Evolutionary conservation across 2,888 invertebrate species (phyloP).

Genomic region (Archips xylosteana): DNA sequence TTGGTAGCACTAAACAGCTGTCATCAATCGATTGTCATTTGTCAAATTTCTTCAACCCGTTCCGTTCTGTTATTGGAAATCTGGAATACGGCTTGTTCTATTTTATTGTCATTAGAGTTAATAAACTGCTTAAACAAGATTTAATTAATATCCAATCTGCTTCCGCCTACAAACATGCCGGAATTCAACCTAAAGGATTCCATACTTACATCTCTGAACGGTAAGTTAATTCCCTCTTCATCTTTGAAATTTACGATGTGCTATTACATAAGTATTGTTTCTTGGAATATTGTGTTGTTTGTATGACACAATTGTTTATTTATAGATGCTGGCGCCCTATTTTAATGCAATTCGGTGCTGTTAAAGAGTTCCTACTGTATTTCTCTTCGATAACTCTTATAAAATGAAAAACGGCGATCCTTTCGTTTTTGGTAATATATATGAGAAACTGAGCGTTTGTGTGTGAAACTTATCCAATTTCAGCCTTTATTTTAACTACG

Average conservation of each 20-base stretch:
- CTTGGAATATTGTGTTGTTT: conserved; percentile 62
- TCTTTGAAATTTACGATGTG: conserved; percentile 46
- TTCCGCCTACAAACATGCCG: neutral
- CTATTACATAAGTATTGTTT: conserved; percentile 79
- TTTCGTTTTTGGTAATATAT: conserved; percentile 59
- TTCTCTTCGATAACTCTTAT: conserved; percentile 10
- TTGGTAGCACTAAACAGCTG: conserved; percentile 33
- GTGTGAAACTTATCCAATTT: conserved; percentile 10
- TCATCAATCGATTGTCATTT: conserved; percentile 18
- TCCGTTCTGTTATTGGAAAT: conserved; percentile 4
- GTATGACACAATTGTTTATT: conserved; percentile 77
- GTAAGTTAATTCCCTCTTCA: conserved; percentile 55
- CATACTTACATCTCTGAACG: conserved; percentile 72
- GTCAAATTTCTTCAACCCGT: neutral
- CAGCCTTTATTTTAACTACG: neutral
- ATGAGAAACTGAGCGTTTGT: conserved; percentile 11
- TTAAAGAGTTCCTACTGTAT: conserved; percentile 48
- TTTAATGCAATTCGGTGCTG: conserved; percentile 56
- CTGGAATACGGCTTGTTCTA: neutral
- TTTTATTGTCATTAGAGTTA: neutral
- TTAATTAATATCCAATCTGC: neutral
- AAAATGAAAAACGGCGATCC: conserved; percentile 59
- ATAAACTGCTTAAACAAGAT: conserved; percentile 7
- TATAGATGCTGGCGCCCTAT: conserved; percentile 74
- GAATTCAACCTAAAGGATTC: conserved; percentile 70